phyloP scores from a whole-genome alignment of 2,888 invertebrate species.

The Nomada fabriciana region DNA sequence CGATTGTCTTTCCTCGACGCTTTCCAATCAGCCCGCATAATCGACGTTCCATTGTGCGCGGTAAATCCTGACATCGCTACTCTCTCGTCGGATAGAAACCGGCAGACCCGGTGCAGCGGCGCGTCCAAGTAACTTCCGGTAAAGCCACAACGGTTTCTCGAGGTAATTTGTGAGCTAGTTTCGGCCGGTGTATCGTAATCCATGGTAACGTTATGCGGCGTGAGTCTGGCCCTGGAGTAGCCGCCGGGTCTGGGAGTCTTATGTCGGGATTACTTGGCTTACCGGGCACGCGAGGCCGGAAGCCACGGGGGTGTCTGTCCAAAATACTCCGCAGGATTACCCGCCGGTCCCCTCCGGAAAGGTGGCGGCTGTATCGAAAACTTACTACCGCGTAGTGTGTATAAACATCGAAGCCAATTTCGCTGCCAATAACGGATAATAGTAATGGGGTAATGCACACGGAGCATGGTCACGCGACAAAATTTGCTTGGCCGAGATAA shows the following conservation, averaged over 20 bases:
- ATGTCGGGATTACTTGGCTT: constrained; percentile 81
- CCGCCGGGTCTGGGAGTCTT: constrained; percentile 76
- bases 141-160: constrained; percentile 82
- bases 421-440: constrained; percentile 38
- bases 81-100: constrained; percentile 35
- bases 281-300: constrained; percentile 77
- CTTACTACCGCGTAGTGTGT: constrained; percentile 49
- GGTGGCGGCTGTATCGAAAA: constrained; percentile 65
- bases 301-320: constrained; percentile 75
- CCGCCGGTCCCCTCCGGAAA: constrained; percentile 55
- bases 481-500: constrained; percentile 37
- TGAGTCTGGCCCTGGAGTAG: constrained; percentile 63
- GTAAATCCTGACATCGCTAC: constrained; percentile 61
- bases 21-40: constrained; percentile 25
- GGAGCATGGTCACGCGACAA: constrained; percentile 36
- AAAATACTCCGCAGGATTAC: constrained; percentile 73
- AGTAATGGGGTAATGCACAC: constrained; percentile 44
- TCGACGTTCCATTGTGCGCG: constrained; percentile 27
- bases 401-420: constrained; percentile 22
- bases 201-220: constrained; percentile 80
- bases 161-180: constrained; percentile 83
- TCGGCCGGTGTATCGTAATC: constrained; percentile 80
- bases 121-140: constrained; percentile 75
- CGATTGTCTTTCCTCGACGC: constrained; percentile 8
- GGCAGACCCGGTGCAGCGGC: constrained; percentile 47